phyloP scores from a whole-genome alignment of 2,113 vertebrate genomes.

The Syrmaticus mikado region DNA sequence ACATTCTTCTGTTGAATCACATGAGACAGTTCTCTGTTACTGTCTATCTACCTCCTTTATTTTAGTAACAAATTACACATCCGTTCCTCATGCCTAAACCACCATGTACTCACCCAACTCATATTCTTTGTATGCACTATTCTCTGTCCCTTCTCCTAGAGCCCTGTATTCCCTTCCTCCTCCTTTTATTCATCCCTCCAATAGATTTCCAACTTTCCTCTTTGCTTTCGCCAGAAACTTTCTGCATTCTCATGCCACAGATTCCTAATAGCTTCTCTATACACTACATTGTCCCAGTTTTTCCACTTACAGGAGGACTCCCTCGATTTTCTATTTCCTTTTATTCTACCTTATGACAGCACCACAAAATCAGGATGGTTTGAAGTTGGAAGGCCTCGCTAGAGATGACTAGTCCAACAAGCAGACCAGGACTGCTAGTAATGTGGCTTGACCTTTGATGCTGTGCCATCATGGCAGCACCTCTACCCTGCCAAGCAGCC shows the following conservation, averaged over 20 bases:
- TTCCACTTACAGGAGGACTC: background rate
- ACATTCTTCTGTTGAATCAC: background rate
- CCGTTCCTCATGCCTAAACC: background rate
- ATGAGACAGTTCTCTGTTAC: background rate
- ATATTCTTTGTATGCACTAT: background rate
- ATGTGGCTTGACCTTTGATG: too few relatives aligned
- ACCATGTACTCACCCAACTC: background rate
- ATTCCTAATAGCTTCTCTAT: background rate
- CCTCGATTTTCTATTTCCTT: background rate
- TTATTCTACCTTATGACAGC: background rate
- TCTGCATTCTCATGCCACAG: too few relatives aligned
- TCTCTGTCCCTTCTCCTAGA: background rate
- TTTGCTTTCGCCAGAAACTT: background rate
- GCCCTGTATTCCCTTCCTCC: background rate
- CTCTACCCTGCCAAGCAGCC: too few relatives aligned
- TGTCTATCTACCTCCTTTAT: background rate
- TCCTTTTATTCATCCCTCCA: background rate
- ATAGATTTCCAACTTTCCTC: background rate
- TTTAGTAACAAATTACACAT: background rate
- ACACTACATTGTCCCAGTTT: accelerated
- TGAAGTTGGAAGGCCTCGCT: background rate
- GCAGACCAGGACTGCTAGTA: too few relatives aligned
- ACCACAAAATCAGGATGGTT: background rate
- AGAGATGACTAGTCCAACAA: background rate
- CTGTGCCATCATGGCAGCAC: too few relatives aligned